Percentiles rank a stretch among this genome's conserved stretches.
Conservation (phyloP, 2,797 vertebrate genomes). For the Megaceryle alcyon region DNA sequence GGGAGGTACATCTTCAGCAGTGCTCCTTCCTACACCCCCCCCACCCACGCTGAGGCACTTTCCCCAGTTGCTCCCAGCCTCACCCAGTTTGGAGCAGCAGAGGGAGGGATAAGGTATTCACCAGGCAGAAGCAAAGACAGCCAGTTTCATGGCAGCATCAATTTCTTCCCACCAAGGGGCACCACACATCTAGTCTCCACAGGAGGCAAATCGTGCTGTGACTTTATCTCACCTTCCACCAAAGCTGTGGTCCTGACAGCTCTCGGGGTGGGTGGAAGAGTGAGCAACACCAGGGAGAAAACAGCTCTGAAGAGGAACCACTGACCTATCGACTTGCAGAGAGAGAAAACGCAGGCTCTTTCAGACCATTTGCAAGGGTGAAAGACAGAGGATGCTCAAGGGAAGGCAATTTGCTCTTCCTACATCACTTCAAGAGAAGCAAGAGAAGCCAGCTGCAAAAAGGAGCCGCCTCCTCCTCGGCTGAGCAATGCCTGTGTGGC, state of each 20-base stretch:
- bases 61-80: not conserved
- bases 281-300: not conserved
- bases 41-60: not conserved
- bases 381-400: not conserved
- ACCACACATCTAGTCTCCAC: not conserved
- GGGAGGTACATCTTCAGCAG: not conserved
- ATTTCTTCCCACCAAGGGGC: constrained; percentile 49
- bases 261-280: not conserved
- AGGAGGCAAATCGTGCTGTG: constrained; percentile 48
- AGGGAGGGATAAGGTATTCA: not conserved
- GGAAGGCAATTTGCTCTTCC: not conserved
- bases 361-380: not conserved
- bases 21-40: not conserved
- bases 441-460: not conserved
- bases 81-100: not conserved
- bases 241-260: not conserved
- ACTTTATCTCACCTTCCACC: constrained; percentile 29
- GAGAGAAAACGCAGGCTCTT: not conserved
- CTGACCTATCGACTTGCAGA: not conserved
- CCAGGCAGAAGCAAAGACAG: not conserved
- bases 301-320: not conserved
- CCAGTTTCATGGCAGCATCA: constrained; percentile 32
- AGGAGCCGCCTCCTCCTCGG: not conserved
- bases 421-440: not conserved
- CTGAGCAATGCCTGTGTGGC: fast-evolving